A percentile compares a stretch with the other conserved stretches of the same genome.
Evolutionary conservation across 2,797 vertebrate species (phyloP).

Genomic region (Ara ararauna): DNA sequence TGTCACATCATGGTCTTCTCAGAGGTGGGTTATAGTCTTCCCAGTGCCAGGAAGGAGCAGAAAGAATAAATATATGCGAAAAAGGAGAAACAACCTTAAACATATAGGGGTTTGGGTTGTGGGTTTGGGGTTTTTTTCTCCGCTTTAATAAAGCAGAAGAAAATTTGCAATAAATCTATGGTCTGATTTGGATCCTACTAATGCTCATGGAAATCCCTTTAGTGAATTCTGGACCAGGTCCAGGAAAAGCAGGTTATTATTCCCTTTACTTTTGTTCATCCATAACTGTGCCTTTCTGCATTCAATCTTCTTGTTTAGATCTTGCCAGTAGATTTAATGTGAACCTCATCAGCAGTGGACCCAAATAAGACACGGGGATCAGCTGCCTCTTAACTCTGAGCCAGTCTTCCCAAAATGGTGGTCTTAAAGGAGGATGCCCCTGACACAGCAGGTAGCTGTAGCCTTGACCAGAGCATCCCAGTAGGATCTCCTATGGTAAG

Average conservation of each 20-base stretch:
- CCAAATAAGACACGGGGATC: not conserved
- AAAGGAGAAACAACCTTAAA: not conserved
- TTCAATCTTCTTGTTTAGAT: not conserved
- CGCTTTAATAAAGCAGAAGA: conserved; percentile 35
- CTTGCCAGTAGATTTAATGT: not conserved
- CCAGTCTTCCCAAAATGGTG: not conserved
- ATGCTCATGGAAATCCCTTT: conserved; percentile 5
- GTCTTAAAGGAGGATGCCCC: not conserved
- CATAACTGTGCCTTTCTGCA: not conserved
- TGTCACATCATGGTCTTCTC: not conserved
- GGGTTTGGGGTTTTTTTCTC: fast-evolving
- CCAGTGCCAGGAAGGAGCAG: not conserved
- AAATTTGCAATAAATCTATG: conserved; percentile 23
- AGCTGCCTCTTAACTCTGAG: not conserved
- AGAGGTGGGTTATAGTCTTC: not conserved
- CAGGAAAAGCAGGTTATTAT: conserved; percentile 48
- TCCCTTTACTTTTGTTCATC: conserved; percentile 15
- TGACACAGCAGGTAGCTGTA: not conserved
- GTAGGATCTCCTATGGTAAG: not conserved
- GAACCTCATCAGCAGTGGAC: not conserved
- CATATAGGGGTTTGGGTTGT: not conserved
- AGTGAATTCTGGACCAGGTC: not conserved
- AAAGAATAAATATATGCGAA: not conserved
- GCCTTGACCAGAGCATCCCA: not conserved
- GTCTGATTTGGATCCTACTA: conserved; percentile 18